Percentiles rank a stretch among this genome's conserved stretches.
Evolutionary conservation across 2,797 vertebrate genomes (phyloP).

Genomic region (Mus minutoides): DNA sequence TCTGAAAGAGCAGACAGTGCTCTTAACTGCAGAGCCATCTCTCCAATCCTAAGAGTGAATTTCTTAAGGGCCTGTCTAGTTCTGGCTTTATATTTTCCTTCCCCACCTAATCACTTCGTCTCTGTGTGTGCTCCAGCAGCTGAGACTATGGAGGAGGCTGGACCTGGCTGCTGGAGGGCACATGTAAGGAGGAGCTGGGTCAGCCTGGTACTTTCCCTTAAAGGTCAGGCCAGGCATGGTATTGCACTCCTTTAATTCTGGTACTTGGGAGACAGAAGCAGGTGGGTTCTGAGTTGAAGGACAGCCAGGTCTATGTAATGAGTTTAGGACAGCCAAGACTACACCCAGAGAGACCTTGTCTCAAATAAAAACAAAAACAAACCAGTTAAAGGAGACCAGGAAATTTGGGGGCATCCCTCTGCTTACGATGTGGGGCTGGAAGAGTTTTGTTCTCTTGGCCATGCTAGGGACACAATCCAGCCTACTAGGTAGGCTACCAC

Average conservation of each 20-base stretch:
- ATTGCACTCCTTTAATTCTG: not conserved
- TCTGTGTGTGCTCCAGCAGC: not conserved
- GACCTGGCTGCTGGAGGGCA: constrained; percentile 5
- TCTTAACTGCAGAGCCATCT: not conserved
- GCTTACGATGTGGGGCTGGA: not conserved
- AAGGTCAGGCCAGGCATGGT: not conserved
- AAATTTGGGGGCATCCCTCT: not conserved
- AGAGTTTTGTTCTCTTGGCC: not conserved
- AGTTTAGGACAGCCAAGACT: not conserved
- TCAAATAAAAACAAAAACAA: not conserved
- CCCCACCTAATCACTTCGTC: not conserved
- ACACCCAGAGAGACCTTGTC: not conserved
- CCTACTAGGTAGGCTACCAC: not conserved
- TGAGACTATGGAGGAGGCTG: not conserved
- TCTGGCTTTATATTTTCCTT: not conserved
- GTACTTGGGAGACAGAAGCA: not conserved
- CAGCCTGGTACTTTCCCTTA: not conserved
- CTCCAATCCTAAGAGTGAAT: not conserved
- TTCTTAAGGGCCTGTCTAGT: constrained; percentile 1
- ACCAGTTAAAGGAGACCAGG: not conserved
- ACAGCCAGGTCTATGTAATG: not conserved
- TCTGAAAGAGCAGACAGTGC: not conserved
- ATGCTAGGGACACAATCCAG: not conserved
- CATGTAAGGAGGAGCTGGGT: not conserved
- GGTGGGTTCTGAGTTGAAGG: not conserved